Conservation (phyloP, 2,113 vertebrate genomes). For the Oreochromis niloticus region DNA sequence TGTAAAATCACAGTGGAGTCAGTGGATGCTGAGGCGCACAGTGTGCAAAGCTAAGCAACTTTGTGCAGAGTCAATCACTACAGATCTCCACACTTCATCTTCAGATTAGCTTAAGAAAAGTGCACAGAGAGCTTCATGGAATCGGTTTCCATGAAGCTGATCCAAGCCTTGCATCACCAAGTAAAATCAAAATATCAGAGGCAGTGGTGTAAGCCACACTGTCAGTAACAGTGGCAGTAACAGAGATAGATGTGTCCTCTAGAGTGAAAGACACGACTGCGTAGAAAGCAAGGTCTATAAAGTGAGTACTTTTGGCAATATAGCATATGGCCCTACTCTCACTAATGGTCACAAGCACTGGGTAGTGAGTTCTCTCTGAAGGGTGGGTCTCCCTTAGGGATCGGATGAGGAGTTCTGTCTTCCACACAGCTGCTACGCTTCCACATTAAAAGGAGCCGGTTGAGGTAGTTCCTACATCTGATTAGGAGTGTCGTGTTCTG, state of each 20-base stretch:
- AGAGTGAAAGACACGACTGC: background rate
- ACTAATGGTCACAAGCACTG: background rate
- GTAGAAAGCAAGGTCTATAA: background rate
- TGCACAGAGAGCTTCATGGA: background rate
- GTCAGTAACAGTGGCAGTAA: background rate
- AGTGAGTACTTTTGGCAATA: background rate
- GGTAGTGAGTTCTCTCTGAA: background rate
- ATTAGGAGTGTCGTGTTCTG: background rate
- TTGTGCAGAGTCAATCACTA: background rate
- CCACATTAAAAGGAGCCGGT: background rate
- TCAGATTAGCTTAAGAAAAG: background rate
- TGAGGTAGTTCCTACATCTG: background rate
- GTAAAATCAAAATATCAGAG: background rate
- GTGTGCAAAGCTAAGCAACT: background rate
- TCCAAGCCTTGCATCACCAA: background rate
- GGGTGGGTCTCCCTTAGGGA: background rate
- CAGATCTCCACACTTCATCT: background rate
- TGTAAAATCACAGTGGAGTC: background rate
- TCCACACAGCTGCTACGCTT: background rate
- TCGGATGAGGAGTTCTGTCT: background rate
- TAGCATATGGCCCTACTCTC: background rate
- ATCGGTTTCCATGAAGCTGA: background rate
- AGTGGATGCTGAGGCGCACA: background rate
- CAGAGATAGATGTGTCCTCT: background rate
- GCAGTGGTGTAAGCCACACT: background rate